These are phyloP conservation scores for Decapterus maruadsi DNA, from an alignment of 2,797 vertebrate species.

Conservation along the genomic window DNA sequence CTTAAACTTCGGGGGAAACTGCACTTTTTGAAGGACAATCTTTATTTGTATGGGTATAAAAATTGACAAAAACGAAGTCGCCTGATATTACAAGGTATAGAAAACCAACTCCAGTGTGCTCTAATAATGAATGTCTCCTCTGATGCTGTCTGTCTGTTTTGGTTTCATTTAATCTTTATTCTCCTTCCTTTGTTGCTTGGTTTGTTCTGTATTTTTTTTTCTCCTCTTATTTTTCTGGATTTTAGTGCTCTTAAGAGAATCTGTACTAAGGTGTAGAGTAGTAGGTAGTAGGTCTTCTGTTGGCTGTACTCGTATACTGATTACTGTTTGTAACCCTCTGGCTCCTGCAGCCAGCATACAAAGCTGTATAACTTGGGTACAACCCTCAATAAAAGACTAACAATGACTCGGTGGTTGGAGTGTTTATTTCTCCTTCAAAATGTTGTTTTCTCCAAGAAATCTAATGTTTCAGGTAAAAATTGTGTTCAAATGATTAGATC, in stretches of 20 bases:
- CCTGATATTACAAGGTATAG: slow-evolving; percentile 85
- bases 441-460: too few relatives aligned
- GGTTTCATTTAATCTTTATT: slow-evolving; percentile 81
- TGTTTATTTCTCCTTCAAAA: slow-evolving; percentile 23
- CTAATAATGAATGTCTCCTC: slow-evolving; percentile 89
- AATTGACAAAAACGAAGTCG: slow-evolving; percentile 84
- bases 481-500: too few relatives aligned
- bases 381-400: slow-evolving; percentile 91
- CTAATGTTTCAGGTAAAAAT: too few relatives aligned
- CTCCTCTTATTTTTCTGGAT: slow-evolving; percentile 72
- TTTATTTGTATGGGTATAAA: slow-evolving; percentile 88
- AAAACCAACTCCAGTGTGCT: slow-evolving; percentile 87
- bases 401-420: slow-evolving; percentile 49
- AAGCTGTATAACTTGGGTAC: slow-evolving; percentile 91
- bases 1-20: slow-evolving; percentile 84
- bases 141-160: slow-evolving; percentile 83
- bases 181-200: slow-evolving; percentile 85
- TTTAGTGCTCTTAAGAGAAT: slow-evolving; percentile 89
- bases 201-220: slow-evolving; percentile 80
- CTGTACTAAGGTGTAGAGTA: slow-evolving; percentile 86
- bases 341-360: slow-evolving; percentile 84
- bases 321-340: slow-evolving; percentile 89
- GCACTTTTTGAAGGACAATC: slow-evolving; percentile 93
- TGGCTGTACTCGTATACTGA: slow-evolving; percentile 90
- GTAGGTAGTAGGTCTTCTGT: slow-evolving; percentile 88